Percentiles rank a stretch among this genome's conserved stretches.
These are phyloP conservation scores for Pachliopta kotzebuea DNA, from an alignment of 2,888 invertebrate species.

Conservation along the genomic window DNA sequence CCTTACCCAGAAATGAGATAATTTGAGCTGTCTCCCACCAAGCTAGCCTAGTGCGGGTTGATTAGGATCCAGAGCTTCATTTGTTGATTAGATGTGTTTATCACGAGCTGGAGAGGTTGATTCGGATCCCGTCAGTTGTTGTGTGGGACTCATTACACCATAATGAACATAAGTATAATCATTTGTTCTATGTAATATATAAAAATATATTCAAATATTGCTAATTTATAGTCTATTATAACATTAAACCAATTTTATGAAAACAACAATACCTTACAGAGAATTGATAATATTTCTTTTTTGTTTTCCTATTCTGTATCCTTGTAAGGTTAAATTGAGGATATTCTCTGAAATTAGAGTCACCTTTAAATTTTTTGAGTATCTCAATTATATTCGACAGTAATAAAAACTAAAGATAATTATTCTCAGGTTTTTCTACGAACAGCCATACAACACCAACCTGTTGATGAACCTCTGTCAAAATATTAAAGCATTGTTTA, in stretches of 20 bases:
- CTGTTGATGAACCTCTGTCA: constrained; percentile 15
- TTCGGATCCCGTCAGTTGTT: too few species aligned
- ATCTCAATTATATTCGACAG: not conserved
- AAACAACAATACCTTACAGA: not conserved
- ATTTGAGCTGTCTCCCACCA: too few species aligned
- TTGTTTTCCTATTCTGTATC: not conserved
- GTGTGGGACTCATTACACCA: too few species aligned
- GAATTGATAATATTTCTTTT: not conserved
- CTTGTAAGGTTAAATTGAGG: not conserved
- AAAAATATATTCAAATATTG: too few species aligned
- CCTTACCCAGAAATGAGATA: too few species aligned
- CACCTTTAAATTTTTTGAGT: constrained; percentile 15
- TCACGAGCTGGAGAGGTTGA: too few species aligned
- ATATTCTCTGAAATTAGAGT: constrained; percentile 2
- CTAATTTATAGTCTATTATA: not conserved
- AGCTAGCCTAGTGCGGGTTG: too few species aligned
- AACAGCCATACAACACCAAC: constrained; percentile 17
- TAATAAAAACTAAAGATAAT: not conserved
- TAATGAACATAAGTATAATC: too few species aligned
- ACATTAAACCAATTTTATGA: too few species aligned
- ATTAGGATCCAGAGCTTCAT: too few species aligned
- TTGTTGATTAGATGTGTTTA: too few species aligned
- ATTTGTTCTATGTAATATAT: too few species aligned
- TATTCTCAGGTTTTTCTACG: constrained; percentile 10
- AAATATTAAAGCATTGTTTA: constrained; percentile 5